Conservation (phyloP, 2,113 vertebrate genomes). For the Symphodus melops region DNA sequence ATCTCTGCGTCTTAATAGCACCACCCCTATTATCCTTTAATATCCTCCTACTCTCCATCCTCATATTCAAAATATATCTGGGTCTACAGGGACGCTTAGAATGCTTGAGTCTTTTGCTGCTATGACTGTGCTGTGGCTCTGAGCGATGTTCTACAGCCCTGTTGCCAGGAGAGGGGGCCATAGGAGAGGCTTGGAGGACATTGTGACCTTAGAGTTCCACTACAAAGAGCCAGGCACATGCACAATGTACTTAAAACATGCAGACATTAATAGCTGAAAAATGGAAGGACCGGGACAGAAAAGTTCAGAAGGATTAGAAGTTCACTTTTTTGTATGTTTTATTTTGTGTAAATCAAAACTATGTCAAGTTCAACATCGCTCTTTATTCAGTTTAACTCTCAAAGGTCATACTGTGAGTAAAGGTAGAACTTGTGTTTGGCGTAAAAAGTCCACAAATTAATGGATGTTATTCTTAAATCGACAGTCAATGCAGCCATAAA, state of each 20-base stretch:
- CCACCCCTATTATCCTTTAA: slow-evolving; percentile 16
- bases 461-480: too few species aligned
- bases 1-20: slow-evolving; percentile 24
- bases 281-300: background rate
- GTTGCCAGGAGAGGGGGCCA: slow-evolving; percentile 82
- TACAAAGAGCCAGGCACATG: slow-evolving; percentile 19
- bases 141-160: slow-evolving; percentile 56
- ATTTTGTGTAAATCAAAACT: too few species aligned
- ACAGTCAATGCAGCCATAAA: too few species aligned
- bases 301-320: too few species aligned
- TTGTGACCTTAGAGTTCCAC: slow-evolving; percentile 57
- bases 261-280: slow-evolving; percentile 4
- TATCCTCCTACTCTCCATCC: slow-evolving; percentile 22
- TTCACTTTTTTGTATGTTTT: too few species aligned
- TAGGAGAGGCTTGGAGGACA: slow-evolving; percentile 75
- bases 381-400: too few species aligned
- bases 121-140: slow-evolving; percentile 8
- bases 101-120: slow-evolving; percentile 45
- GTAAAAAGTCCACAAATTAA: too few species aligned
- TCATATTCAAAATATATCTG: slow-evolving; percentile 27
- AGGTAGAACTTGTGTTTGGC: too few species aligned
- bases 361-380: too few species aligned
- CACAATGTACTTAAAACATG: slow-evolving; percentile 6
- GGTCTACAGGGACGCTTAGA: slow-evolving; percentile 36
- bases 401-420: too few species aligned